Evolutionary conservation across 2,113 vertebrate genomes (phyloP), one percentile per base, ranked within the genome.

Genomic region (Motacilla alba): DNA sequence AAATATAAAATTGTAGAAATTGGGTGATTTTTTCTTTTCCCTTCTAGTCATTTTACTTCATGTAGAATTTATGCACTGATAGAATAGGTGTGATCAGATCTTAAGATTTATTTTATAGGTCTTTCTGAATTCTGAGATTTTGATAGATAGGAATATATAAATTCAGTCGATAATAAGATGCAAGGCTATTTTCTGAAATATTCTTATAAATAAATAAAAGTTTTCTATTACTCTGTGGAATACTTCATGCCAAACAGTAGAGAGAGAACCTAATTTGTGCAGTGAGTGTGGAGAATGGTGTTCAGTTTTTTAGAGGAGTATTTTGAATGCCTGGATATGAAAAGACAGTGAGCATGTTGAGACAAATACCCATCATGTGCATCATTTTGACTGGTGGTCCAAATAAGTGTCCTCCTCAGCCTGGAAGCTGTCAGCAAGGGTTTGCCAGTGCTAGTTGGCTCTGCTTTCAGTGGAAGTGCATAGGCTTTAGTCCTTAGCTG

Each of bases 281-380:
- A 76, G n/a, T 3, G 7, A 64, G 10, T 23, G 10, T 86, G 55
- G 53, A 73, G 35, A 44, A 15, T 0, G 0, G 13, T 60, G 30
- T 7, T 76, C 21, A 68, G 1, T 59, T 79, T 75, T 70, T 79
- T 44, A 50, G 19, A 23, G 23, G 18, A 37, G 8, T 55, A 39
- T 64, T 96, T 87, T 52, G 63, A 10, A 73, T 62, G 16, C 24
- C 18, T 15, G 4, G 33, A 19, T 52, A 35, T 63, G 16, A 46
- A 46, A 94, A 56, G 33, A 24, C 1, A 6, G n/a, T 20, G 47
- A 28, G 19, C 14, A 6, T 30, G 35, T 55, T 3, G 2, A 31
- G 33, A 68, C 13, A 72, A 37, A 63, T 46, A 72, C 52, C 2
- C 15, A 6, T 44, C 37, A 15, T 3, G 59, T 31, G 15, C 66